These are phyloP conservation scores for Propsilocerus akamusi DNA, from an alignment of 1,140 invertebrate species.

Conservation along the genomic window DNA sequence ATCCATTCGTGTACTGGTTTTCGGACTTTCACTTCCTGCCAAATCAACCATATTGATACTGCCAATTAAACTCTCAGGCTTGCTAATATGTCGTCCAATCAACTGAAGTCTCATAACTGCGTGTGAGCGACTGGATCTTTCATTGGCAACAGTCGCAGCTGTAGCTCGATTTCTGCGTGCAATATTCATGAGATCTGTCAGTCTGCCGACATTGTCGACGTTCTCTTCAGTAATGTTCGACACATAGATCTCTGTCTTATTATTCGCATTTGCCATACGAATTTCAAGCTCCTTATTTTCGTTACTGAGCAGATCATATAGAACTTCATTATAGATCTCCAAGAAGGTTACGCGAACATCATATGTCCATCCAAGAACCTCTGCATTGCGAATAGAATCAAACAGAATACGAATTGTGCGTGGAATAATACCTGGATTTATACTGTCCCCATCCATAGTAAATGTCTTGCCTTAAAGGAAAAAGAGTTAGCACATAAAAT, in stretches of 20 bases:
- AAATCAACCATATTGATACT: conserved; percentile 77
- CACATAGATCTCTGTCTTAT: conserved; percentile 48
- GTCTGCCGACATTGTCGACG: conserved; percentile 41
- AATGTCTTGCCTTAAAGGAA: conserved; percentile 33
- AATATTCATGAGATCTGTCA: conserved; percentile 39
- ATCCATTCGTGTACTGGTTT: conserved; percentile 60
- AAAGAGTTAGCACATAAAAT: no score
- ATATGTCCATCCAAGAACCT: conserved; percentile 57
- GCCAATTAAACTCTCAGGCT: conserved; percentile 40
- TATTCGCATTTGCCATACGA: conserved; percentile 39
- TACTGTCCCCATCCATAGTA: conserved; percentile 49
- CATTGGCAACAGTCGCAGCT: conserved; percentile 54
- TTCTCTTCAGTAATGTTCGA: conserved; percentile 49
- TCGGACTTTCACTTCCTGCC: conserved; percentile 82
- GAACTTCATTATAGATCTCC: conserved; percentile 78
- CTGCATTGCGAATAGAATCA: conserved; percentile 43
- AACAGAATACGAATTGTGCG: conserved; percentile 64
- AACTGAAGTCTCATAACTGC: conserved; percentile 56
- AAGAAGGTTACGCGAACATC: conserved; percentile 67
- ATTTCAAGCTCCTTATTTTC: conserved; percentile 39
- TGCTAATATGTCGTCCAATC: conserved; percentile 34
- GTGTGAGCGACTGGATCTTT: conserved; percentile 71
- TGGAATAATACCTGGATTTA: conserved; percentile 57
- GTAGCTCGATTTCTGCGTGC: conserved; percentile 53
- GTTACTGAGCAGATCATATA: conserved; percentile 55